Percentiles rank a stretch among this genome's conserved stretches.
These are phyloP conservation scores for Byasa hedistus DNA, from an alignment of 2,888 invertebrate species.

Conservation along the genomic window DNA sequence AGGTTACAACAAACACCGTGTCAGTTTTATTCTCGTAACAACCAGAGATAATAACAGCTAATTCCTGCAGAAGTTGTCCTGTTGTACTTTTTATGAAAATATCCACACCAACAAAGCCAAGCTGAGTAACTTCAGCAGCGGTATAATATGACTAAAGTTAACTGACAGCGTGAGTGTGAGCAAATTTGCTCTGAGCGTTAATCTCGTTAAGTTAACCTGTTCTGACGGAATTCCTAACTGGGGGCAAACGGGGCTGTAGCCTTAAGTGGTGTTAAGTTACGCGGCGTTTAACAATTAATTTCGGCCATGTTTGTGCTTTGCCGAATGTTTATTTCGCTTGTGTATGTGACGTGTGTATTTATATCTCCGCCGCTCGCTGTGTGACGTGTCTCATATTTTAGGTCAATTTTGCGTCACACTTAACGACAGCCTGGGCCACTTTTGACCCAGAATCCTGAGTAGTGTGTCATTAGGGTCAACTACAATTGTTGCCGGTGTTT, in stretches of 20 bases:
- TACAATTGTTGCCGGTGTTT: background rate
- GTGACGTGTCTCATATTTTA: background rate
- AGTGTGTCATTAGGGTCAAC: conserved; percentile 21
- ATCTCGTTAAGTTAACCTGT: conserved; percentile 15
- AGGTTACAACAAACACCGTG: no score
- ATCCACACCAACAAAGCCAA: no score
- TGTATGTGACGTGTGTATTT: no score
- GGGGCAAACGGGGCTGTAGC: conserved; percentile 1
- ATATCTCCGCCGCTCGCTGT: no score
- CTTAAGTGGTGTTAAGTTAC: conserved; percentile 10
- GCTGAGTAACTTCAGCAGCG: no score
- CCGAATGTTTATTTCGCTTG: no score
- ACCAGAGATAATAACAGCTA: no score
- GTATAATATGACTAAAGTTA: background rate
- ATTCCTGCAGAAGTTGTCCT: no score
- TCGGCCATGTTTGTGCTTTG: background rate
- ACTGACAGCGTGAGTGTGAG: background rate
- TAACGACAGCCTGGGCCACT: background rate
- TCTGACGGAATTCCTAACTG: conserved; percentile 17
- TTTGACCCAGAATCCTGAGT: background rate
- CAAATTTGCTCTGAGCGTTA: conserved; percentile 17
- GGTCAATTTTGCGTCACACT: background rate
- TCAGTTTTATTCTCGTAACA: no score
- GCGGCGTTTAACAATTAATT: conserved; percentile 9
- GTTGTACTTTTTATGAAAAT: no score